A percentile compares a stretch with the other conserved stretches of the same genome.
Evolutionary conservation across 2,113 vertebrate species (phyloP).

Genomic region (Cochlearius cochlearius): DNA sequence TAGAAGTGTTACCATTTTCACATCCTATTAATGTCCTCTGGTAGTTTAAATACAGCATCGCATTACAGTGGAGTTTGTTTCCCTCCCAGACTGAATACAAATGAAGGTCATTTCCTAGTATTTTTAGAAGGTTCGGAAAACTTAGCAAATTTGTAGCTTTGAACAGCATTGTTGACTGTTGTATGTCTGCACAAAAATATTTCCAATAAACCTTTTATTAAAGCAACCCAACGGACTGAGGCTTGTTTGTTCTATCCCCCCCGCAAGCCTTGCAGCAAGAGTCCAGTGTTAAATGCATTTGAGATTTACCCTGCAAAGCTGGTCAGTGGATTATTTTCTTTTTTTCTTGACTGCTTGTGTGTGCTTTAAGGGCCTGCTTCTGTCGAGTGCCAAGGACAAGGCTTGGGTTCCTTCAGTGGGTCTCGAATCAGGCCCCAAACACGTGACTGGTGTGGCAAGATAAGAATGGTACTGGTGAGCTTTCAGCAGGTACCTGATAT

Average conservation of each 20-base stretch:
- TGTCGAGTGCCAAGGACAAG: not conserved
- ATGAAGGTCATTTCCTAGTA: conserved; percentile 60
- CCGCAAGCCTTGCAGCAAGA: not conserved
- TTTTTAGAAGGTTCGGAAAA: conserved; percentile 55
- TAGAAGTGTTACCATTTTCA: conserved; percentile 63
- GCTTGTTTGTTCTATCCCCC: conserved; percentile 14
- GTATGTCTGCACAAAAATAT: conserved; percentile 69
- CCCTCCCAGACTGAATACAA: conserved; percentile 67
- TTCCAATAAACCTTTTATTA: conserved; percentile 77
- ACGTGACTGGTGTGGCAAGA: not conserved
- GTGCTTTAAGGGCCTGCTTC: not conserved
- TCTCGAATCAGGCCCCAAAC: not conserved
- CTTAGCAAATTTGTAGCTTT: conserved; percentile 63
- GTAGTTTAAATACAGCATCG: conserved; percentile 62
- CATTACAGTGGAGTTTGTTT: conserved; percentile 43
- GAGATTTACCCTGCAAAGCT: not conserved
- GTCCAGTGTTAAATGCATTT: not conserved
- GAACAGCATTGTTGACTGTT: conserved; percentile 65
- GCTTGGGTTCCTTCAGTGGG: not conserved
- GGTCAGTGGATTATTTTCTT: not conserved
- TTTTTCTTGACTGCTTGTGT: not conserved
- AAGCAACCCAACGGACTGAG: not conserved
- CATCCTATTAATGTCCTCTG: conserved; percentile 69
- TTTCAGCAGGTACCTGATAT: not conserved
- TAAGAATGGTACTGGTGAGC: not conserved